Evolutionary conservation across 2,888 invertebrate species (phyloP).

Genomic region (Pilophorus perplexus): DNA sequence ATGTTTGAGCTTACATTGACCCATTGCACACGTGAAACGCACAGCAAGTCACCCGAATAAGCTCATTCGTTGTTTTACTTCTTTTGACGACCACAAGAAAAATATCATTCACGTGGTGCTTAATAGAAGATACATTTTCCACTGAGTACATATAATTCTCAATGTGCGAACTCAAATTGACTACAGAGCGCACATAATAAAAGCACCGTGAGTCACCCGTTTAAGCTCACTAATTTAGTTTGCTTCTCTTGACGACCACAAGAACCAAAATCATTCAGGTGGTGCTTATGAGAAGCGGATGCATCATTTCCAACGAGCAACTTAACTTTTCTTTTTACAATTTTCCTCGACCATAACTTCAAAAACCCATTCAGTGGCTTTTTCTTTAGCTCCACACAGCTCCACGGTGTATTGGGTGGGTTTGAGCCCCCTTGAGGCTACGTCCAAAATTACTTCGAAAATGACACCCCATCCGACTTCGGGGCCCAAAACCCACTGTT

Average conservation of each 20-base stretch:
- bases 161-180: conserved; percentile 17
- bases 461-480: too few relatives aligned
- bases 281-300: conserved; percentile 29
- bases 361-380: too few relatives aligned
- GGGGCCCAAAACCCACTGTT: too few relatives aligned
- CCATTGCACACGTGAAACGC: not conserved
- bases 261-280: not conserved
- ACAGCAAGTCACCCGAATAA: conserved; percentile 4
- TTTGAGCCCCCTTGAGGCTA: too few relatives aligned
- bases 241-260: conserved; percentile 31
- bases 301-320: too few relatives aligned
- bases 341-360: too few relatives aligned
- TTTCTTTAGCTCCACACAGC: too few relatives aligned
- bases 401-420: too few relatives aligned
- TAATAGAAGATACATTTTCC: not conserved
- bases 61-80: not conserved
- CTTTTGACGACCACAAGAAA: conserved; percentile 12
- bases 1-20: conserved; percentile 15
- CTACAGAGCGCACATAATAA: not conserved
- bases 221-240: conserved; percentile 1
- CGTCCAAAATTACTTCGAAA: too few relatives aligned
- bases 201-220: conserved; percentile 20
- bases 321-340: too few relatives aligned
- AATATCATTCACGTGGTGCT: not conserved
- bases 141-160: not conserved